Base-by-base conservation (phyloP, 1,140 invertebrate genomes). In the Anastrepha obliqua region DNA sequence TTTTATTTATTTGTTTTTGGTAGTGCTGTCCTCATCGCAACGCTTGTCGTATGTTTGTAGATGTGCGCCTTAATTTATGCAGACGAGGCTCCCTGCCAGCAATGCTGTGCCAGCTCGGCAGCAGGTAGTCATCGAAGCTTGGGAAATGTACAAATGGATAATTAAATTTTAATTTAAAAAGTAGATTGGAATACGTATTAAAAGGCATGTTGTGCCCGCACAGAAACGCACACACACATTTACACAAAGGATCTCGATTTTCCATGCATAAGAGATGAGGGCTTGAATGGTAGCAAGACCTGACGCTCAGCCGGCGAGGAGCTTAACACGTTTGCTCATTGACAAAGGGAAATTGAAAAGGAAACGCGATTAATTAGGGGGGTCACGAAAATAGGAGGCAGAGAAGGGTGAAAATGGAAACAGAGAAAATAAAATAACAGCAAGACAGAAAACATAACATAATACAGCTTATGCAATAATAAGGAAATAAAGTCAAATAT, bases 91-190 rank as follows among this genome's bases (percentile, higher is more conserved):
- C 11, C 20, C 29, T 39, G 29, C 29, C 51, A 55, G 67, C 13
- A 15, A 39, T 3, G 65, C 29, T 39, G 42, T 15, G 42, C 2
- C 15, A 74, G 39, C 15, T 9, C 3, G 67, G 17, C 60, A 55
- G 51, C 51, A 55, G 51, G 51, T 55, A 55, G 51, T 55, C 9
- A 55, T 62, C 29, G 39, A 4, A 70, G 67, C 67, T 11, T 17
- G 15, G 39, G 15, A 29, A 47, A 15, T 42, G 39, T 47, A 47
- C 15, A 74, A 74, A 74, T 47, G 42, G 15, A 74, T 74, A 74
- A 74, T 74, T 74, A 74, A 74, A 42, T 47, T 74, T 74, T 74
- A 74, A 74, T 74, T 74, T 74, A 74, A 74, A 74, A 74, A 74
- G 11, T 13, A 74, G 42, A 74, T 74, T 74, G 67, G 67, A 42